phyloP scores from a whole-genome alignment of 1,140 invertebrate genomes.

The Lordiphosa clarofinis region DNA sequence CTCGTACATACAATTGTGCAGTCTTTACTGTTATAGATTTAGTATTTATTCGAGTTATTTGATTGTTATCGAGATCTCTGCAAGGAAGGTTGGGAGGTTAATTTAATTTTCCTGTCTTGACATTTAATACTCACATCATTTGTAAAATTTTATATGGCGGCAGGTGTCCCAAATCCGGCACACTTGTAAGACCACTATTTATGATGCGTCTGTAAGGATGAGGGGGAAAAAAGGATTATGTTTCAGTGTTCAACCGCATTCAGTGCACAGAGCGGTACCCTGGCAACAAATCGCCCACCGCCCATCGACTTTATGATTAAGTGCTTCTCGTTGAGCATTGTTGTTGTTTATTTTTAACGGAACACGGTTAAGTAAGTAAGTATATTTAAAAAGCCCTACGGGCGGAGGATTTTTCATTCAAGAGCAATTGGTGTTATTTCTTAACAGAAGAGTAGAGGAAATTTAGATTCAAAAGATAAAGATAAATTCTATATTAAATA shows the following conservation, averaged over 20 bases:
- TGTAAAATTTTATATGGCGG: constrained; percentile 81
- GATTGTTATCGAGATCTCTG: constrained; percentile 83
- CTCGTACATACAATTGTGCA: constrained; percentile 82
- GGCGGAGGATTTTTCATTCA: too few relatives aligned
- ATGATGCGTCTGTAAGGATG: constrained; percentile 82
- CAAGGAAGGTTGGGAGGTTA: neutral
- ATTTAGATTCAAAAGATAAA: too few relatives aligned
- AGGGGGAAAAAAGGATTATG: neutral
- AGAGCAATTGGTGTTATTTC: too few relatives aligned
- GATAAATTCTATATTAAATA: too few relatives aligned
- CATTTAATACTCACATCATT: constrained; percentile 81
- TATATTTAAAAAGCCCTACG: too few relatives aligned
- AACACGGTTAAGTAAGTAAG: too few relatives aligned
- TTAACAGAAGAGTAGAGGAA: too few relatives aligned
- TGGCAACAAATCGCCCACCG: too few relatives aligned
- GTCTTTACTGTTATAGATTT: constrained; percentile 81
- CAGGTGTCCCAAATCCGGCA: constrained; percentile 81
- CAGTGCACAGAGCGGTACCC: neutral
- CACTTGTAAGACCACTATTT: constrained; percentile 80
- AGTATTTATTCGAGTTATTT: constrained; percentile 80
- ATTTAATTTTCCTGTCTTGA: neutral
- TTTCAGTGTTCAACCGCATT: neutral
- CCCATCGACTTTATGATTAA: neutral
- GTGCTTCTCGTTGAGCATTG: too few relatives aligned
- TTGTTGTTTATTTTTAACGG: too few relatives aligned